Evolutionary conservation across 2,113 vertebrate genomes (phyloP), one percentile per base, ranked within the genome.

Genomic region (Illadopsis cleaveri): DNA sequence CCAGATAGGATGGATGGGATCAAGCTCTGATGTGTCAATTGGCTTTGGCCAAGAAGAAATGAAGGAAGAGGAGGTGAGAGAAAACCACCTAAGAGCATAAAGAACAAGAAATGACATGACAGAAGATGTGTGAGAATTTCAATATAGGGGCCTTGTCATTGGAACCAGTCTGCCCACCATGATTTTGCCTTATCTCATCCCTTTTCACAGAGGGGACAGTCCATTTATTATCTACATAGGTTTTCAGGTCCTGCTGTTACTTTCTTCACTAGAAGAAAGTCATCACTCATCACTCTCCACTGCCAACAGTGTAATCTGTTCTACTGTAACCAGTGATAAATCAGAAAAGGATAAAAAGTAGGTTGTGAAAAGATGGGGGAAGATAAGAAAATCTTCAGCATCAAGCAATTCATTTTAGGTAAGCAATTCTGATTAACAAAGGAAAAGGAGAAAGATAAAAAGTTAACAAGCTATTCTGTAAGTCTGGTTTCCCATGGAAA

Each of bases 401-500:
- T 85, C 82, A 91, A 87, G 40, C 37, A 94, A 69, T 92, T 79
- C 23, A 82, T 85, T 91, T 93, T 69, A 91, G 62, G 78, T 73
- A 95, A 96, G 84, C 65, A 85, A 93, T 35, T 15, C 45, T 45
- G 33, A 79, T 86, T 72, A 93, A 82, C 78, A 96, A 90, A 88
- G 40, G 47, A 85, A 79, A 77, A 91, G 24, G 48, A 87, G 78
- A 87, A 95, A 94, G 75, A 94, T 24, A 77, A 65, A 83, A 96
- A 94, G 72, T 88, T 92, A 94, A 48, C 53, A 88, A 64, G 72
- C 65, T 92, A 62, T 78, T 93, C 72, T 78, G 23, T 82, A 73
- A 90, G 57, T 85, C 86, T 91, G 27, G 68, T 90, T 96, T 89
- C 69, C 86, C 76, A 90, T 83, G 90, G 92, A 94, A 96, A 94